phyloP scores from a whole-genome alignment of 2,113 vertebrate species.

The Diphyllodes magnificus region DNA sequence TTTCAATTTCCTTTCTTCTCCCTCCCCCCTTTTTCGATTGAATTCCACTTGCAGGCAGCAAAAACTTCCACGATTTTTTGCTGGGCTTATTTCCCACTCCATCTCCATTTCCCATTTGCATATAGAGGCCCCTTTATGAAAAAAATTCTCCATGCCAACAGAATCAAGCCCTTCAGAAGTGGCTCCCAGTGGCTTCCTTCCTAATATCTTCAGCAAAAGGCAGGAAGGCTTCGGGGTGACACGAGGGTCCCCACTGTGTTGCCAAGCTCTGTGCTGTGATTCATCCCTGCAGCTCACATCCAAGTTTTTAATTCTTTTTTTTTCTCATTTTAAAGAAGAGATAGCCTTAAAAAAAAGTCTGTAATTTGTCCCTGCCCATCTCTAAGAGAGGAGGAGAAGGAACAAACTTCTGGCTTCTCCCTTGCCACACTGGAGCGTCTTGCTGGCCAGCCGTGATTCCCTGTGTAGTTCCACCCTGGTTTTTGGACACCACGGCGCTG shows the following conservation, averaged over 20 bases:
- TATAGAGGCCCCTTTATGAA: not conserved
- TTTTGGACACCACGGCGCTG: rapidly evolving
- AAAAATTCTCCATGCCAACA: not conserved
- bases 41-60: not conserved
- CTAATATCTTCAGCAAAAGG: not conserved
- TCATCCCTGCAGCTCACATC: not conserved
- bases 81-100: not conserved
- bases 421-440: not conserved
- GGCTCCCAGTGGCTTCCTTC: not conserved
- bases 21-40: not conserved
- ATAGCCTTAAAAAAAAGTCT: not conserved
- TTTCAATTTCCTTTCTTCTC: not conserved
- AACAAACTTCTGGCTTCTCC: not conserved
- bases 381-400: not conserved
- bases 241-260: rapidly evolving
- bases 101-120: not conserved
- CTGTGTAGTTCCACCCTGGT: rapidly evolving
- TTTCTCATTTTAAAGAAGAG: not conserved
- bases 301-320: not conserved
- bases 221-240: not conserved
- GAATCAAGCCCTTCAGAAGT: not conserved
- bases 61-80: not conserved
- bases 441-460: not conserved
- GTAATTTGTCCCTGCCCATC: not conserved
- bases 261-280: not conserved